A percentile compares a stretch with the other conserved stretches of the same genome.
Evolutionary conservation across 2,888 invertebrate genomes (phyloP).

Genomic region (Tetragonula carbonaria): DNA sequence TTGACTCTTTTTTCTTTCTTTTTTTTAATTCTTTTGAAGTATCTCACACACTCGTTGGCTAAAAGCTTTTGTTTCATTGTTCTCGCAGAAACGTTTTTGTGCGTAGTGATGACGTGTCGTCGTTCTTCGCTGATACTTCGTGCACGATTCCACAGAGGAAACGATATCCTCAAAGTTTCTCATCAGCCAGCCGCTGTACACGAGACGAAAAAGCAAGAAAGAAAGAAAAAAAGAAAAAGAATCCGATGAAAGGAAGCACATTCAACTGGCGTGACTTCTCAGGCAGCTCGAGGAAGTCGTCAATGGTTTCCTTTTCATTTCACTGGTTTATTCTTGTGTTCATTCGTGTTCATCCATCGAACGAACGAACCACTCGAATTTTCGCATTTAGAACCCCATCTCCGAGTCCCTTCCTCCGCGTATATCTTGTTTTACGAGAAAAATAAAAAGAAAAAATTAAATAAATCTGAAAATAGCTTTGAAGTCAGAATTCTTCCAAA

Average conservation of each 20-base stretch:
- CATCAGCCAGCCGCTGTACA: constrained; percentile 6
- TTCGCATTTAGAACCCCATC: background rate
- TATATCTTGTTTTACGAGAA: background rate
- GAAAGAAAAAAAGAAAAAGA: background rate
- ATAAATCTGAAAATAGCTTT: no score
- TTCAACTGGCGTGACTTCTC: constrained; percentile 14
- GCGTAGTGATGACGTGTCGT: background rate
- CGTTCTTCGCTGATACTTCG: background rate
- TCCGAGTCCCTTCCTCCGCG: constrained; percentile 33
- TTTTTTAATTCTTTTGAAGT: background rate
- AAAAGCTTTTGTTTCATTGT: no score
- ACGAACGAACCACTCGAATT: constrained; percentile 3
- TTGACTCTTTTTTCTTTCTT: background rate
- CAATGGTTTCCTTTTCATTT: constrained; percentile 16
- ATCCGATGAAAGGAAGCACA: background rate
- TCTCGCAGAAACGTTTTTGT: background rate
- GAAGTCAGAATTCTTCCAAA: background rate
- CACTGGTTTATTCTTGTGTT: constrained; percentile 19
- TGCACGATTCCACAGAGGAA: constrained; percentile 13
- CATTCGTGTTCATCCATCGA: constrained; percentile 16
- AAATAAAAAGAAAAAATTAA: background rate
- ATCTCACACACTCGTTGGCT: no score
- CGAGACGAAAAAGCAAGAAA: background rate
- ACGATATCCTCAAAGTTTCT: constrained; percentile 8
- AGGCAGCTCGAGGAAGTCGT: constrained; percentile 17